Evolutionary conservation across 2,888 invertebrate genomes (phyloP).

Genomic region (Scelioninae gen. 2): DNA sequence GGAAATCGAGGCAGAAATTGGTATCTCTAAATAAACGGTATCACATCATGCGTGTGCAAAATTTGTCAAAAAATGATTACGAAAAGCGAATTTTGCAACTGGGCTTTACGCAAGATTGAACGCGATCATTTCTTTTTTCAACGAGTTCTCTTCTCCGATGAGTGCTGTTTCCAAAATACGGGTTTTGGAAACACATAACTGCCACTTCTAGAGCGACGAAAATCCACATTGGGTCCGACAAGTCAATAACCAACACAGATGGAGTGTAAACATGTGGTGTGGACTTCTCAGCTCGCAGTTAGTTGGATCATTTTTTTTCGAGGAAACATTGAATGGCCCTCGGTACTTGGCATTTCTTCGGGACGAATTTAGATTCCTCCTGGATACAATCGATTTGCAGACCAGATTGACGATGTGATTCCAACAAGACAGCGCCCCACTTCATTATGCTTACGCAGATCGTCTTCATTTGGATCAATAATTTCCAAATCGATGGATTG

Average conservation of each 20-base stretch:
- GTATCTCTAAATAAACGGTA: no score
- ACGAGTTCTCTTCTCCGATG: conserved; percentile 39
- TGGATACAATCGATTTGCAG: conserved; percentile 52
- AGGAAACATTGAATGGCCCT: conserved; percentile 53
- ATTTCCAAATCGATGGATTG: conserved; percentile 53
- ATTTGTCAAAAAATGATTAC: no score
- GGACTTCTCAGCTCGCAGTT: conserved; percentile 41
- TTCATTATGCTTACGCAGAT: conserved; percentile 53
- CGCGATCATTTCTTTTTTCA: no score
- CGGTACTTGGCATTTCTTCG: conserved; percentile 58
- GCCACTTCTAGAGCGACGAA: conserved; percentile 62
- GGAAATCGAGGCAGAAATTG: no score
- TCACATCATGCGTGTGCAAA: no score
- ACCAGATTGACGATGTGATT: conserved; percentile 52
- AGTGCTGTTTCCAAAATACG: conserved; percentile 24
- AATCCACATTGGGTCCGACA: conserved; percentile 63
- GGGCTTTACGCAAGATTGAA: no score
- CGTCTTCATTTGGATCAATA: no score
- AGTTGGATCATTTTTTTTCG: conserved; percentile 61
- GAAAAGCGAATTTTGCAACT: no score
- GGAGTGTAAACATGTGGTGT: conserved; percentile 55
- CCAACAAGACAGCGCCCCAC: conserved; percentile 64
- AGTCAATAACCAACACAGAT: conserved; percentile 62
- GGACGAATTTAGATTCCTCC: conserved; percentile 43
- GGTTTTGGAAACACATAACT: conserved; percentile 29